A percentile compares a stretch with the other conserved stretches of the same genome.
phyloP scores from a whole-genome alignment of 2,888 invertebrate genomes.

The Apoderus coryli region DNA sequence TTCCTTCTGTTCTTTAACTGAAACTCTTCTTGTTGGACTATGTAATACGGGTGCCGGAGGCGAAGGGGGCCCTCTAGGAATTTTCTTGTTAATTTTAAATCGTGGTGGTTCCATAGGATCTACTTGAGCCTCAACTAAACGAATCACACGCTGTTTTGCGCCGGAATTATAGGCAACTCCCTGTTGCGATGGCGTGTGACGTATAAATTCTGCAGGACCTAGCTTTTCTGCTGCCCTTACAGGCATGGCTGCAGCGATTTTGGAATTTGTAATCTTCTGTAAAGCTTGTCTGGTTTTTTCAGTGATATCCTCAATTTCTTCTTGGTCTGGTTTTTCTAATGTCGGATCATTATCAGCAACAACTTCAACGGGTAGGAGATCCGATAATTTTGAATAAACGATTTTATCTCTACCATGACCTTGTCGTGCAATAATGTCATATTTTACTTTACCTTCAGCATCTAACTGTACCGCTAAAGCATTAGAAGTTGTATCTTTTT shows the following conservation, averaged over 20 bases:
- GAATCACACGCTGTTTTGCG: slow-evolving; percentile 93
- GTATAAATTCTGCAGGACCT: slow-evolving; percentile 90
- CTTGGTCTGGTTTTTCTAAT: slow-evolving; percentile 80
- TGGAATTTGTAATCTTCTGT: slow-evolving; percentile 74
- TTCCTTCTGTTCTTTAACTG: slow-evolving; percentile 97
- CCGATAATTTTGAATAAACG: slow-evolving; percentile 86
- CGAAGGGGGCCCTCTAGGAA: slow-evolving; percentile 95
- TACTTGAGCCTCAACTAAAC: slow-evolving; percentile 84
- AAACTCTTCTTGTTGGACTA: slow-evolving; percentile 92
- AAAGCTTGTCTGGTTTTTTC: slow-evolving; percentile 79
- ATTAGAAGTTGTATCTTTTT: slow-evolving; percentile 66
- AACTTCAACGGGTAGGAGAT: slow-evolving; percentile 82
- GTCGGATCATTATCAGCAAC: slow-evolving; percentile 78
- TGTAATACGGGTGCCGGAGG: slow-evolving; percentile 98
- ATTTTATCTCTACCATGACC: slow-evolving; percentile 95
- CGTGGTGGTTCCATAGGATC: slow-evolving; percentile 99
- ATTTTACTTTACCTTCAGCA: slow-evolving; percentile 79
- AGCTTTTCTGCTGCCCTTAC: slow-evolving; percentile 88
- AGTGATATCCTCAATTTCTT: slow-evolving; percentile 75
- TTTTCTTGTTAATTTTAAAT: slow-evolving; percentile 97
- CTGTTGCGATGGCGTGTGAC: slow-evolving; percentile 97
- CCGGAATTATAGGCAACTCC: slow-evolving; percentile 89
- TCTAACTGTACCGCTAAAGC: slow-evolving; percentile 90
- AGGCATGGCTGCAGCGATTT: slow-evolving; percentile 94
- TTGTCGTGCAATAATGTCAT: slow-evolving; percentile 59